Evolutionary conservation across 1,140 invertebrate species (phyloP).

Genomic region (Papilio machaon): DNA sequence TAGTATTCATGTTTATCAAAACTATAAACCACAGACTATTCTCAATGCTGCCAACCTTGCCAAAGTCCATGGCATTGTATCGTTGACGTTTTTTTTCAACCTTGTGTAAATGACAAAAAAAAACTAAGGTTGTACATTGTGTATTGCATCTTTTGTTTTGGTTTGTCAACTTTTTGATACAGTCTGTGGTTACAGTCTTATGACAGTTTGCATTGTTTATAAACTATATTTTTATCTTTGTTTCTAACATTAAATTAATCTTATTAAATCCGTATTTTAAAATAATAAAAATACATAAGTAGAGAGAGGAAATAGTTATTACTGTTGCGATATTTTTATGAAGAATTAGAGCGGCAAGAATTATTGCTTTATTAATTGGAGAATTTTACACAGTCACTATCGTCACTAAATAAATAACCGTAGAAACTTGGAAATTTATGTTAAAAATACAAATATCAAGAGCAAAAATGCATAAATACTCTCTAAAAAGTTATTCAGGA

Average conservation of each 20-base stretch:
- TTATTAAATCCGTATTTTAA: neutral
- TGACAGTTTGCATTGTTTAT: neutral
- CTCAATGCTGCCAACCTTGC: neutral
- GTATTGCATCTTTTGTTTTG: conserved; percentile 14
- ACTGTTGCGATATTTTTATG: neutral
- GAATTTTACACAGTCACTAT: neutral
- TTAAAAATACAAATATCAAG: neutral
- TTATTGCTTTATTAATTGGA: neutral
- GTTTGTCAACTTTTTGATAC: neutral
- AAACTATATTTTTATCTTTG: neutral
- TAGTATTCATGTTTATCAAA: conserved; percentile 11
- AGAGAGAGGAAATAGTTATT: neutral
- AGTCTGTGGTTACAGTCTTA: neutral
- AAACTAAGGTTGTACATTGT: neutral
- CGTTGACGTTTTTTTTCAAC: conserved; percentile 1
- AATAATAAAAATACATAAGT: neutral
- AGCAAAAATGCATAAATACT: neutral
- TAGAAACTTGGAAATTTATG: neutral
- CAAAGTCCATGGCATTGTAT: conserved; percentile 8
- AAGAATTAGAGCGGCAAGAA: neutral
- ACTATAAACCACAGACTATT: conserved; percentile 14
- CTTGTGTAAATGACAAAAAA: conserved; percentile 7
- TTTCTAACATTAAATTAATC: too few species aligned
- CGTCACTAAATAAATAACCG: neutral
- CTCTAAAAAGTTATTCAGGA: neutral